phyloP scores from a whole-genome alignment of 2,113 vertebrate species.

The Recurvirostra avosetta region DNA sequence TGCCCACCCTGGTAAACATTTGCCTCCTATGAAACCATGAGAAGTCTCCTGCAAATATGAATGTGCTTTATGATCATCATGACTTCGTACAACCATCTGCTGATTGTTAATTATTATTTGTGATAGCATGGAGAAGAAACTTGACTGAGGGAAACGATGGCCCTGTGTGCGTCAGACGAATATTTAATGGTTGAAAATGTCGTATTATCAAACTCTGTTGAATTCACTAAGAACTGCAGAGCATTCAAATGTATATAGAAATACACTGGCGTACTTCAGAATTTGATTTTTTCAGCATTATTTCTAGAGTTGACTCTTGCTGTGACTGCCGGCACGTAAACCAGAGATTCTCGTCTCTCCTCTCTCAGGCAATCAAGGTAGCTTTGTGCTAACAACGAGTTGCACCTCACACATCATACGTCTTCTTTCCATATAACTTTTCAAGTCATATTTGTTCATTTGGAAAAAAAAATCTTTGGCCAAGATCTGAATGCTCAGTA shows the following conservation, averaged over 20 bases:
- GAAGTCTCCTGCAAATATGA: not conserved
- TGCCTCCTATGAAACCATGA: not conserved
- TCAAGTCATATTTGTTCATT: not conserved
- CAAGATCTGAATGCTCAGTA: not conserved
- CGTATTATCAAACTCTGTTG: not conserved
- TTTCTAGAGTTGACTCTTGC: not conserved
- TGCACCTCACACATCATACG: not conserved
- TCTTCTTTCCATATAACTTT: not conserved
- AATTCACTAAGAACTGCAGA: not conserved
- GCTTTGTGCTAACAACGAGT: not conserved
- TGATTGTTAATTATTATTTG: not conserved
- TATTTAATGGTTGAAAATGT: not conserved
- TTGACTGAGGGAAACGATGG: not conserved
- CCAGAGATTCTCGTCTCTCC: not conserved
- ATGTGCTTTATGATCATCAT: not conserved
- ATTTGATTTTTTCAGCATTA: not conserved
- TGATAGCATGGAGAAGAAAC: not conserved
- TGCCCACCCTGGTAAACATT: not conserved
- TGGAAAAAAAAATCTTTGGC: not conserved
- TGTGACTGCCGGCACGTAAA: not conserved
- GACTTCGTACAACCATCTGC: not conserved
- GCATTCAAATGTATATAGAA: not conserved
- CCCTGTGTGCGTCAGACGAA: not conserved
- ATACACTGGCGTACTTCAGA: not conserved
- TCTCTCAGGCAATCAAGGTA: not conserved